Percentiles rank a stretch among this genome's conserved stretches.
These are phyloP conservation scores for Siniperca knerii DNA, from an alignment of 2,113 vertebrate genomes.

Conservation along the genomic window DNA sequence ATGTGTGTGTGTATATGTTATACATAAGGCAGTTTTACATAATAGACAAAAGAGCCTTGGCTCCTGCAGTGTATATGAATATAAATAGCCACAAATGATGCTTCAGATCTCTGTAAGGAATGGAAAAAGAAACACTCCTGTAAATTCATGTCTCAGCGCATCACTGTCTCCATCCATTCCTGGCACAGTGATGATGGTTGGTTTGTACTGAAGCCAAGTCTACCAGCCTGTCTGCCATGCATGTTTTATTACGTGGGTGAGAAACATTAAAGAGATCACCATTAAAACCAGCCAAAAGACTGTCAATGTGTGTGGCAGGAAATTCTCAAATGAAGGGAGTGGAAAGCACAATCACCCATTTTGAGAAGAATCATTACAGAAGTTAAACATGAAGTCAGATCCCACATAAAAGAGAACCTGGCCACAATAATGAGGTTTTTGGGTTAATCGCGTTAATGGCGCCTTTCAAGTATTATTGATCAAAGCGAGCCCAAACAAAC, in stretches of 20 bases:
- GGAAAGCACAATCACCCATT: conserved; percentile 22
- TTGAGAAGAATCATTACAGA: neutral
- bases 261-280: conserved; percentile 20
- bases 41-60: conserved; percentile 1
- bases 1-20: neutral
- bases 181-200: conserved; percentile 40
- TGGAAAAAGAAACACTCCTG: conserved; percentile 24
- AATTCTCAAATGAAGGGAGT: conserved; percentile 52
- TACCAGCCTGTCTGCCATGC: conserved; percentile 26
- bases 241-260: conserved; percentile 35
- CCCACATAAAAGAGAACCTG: conserved; percentile 45
- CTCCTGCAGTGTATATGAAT: neutral
- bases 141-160: conserved; percentile 69
- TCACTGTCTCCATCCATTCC: conserved; percentile 54
- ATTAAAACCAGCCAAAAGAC: conserved; percentile 17
- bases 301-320: conserved; percentile 43
- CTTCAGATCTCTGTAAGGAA: conserved; percentile 2
- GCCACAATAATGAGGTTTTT: conserved; percentile 13
- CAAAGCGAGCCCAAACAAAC: conserved; percentile 26
- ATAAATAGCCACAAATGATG: conserved; percentile 27
- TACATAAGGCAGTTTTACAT: conserved; percentile 1
- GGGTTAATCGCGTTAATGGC: conserved; percentile 16
- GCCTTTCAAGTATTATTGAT: conserved; percentile 27
- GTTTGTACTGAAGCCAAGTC: conserved; percentile 54
- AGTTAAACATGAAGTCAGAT: conserved; percentile 23